These are phyloP conservation scores for Camponotus pennsylvanicus DNA, from an alignment of 1,140 invertebrate genomes.

Conservation along the genomic window DNA sequence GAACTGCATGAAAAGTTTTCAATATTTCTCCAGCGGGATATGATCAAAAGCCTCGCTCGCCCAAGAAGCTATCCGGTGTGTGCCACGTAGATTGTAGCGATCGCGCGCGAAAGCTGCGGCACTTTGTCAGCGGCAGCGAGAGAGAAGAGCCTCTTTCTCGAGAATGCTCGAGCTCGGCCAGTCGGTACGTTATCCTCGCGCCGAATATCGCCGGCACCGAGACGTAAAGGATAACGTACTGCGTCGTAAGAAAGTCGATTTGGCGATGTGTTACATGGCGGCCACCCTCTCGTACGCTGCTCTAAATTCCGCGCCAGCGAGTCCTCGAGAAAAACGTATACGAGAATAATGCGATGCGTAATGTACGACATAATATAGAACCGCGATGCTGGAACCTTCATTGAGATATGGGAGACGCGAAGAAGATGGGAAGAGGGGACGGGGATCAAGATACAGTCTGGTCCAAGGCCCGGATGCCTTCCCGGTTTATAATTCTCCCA, in stretches of 20 bases:
- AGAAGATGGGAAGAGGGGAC: neutral
- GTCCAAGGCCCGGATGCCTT: conserved; percentile 70
- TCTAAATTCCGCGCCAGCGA: conserved; percentile 66
- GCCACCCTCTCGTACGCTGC: conserved; percentile 21
- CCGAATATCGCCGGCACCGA: conserved; percentile 44
- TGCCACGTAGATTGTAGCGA: conserved; percentile 59
- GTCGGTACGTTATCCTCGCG: conserved; percentile 73
- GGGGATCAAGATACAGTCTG: conserved; percentile 53
- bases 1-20: conserved; percentile 41
- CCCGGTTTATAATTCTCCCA: conserved; percentile 63
- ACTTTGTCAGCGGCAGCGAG: conserved; percentile 64
- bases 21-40: conserved; percentile 43
- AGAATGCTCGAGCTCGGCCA: conserved; percentile 67
- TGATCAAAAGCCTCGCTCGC: conserved; percentile 25
- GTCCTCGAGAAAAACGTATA: conserved; percentile 60
- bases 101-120: conserved; percentile 67
- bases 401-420: neutral
- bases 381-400: conserved; percentile 36
- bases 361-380: conserved; percentile 71
- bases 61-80: conserved; percentile 61
- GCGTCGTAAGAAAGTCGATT: conserved; percentile 78
- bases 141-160: conserved; percentile 45
- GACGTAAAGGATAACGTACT: conserved; percentile 75
- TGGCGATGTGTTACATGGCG: conserved; percentile 75
- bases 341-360: conserved; percentile 75